A percentile compares a stretch with the other conserved stretches of the same genome.
Conservation (phyloP, 2,888 invertebrate species). For the Hydroisotoma schaefferi region DNA sequence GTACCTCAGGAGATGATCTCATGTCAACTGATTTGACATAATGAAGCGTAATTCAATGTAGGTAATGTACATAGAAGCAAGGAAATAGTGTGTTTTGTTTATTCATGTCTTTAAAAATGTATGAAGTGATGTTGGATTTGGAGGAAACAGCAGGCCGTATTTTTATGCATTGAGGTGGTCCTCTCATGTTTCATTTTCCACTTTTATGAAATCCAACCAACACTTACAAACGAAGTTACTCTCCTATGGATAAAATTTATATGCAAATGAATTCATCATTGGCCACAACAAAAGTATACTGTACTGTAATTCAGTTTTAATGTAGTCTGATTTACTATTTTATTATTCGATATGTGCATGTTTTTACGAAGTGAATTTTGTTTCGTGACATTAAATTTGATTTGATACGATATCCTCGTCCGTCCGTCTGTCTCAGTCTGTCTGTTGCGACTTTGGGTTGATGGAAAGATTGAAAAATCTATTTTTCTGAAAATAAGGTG, state of each 20-base stretch:
- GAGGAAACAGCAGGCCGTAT: not conserved
- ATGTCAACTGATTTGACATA: conserved; percentile 25
- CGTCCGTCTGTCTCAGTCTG: not conserved
- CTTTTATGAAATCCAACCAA: not conserved
- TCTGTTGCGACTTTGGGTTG: not conserved
- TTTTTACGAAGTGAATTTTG: conserved; percentile 7
- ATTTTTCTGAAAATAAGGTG: not conserved
- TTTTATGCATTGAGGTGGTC: conserved; percentile 5
- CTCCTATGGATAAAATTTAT: too few species aligned
- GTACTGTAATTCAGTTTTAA: not conserved
- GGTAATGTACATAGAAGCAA: conserved; percentile 13
- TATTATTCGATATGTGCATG: not conserved
- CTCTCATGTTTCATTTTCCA: conserved; percentile 2
- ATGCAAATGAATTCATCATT: not conserved
- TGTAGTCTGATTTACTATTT: not conserved
- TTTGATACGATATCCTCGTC: not conserved
- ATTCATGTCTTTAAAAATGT: not conserved
- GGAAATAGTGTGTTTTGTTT: too few species aligned
- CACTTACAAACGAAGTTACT: too few species aligned
- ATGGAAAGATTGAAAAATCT: conserved; percentile 3
- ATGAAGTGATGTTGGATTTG: not conserved
- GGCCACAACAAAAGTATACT: too few species aligned
- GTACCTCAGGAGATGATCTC: conserved; percentile 12
- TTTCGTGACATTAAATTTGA: conserved; percentile 9
- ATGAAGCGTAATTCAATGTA: conserved; percentile 16